Base-by-base conservation (phyloP, 2,888 invertebrate genomes). In the Monopis laevigella region DNA sequence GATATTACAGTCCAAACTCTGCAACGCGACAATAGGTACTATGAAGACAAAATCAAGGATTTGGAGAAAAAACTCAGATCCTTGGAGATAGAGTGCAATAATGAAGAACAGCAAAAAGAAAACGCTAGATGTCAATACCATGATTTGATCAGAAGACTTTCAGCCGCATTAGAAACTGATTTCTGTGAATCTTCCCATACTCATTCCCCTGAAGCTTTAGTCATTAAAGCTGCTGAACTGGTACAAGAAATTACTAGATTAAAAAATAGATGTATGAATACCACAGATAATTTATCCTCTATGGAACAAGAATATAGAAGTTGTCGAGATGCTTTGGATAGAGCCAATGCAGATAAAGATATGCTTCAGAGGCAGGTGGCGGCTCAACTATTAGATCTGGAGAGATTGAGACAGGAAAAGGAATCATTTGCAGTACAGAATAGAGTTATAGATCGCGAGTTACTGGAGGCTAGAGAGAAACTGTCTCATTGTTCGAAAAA, bases 21-120 rank as follows among this genome's bases (percentile, higher is more conserved):
- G 39, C 89, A 91, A 52, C 83, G 92, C 45, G 93, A 90, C 53
- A 85, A 86, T 47, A 85, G 87, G 32, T 75, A 77, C 50, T 84
- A 88, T 51, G 92, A 91, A 57, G 92, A 93, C 39, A 88, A 88
- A 58, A 83, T 86, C 29, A 89, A 90, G 51, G 92, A 93, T 49
- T 68, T 90, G 40, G 88, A 91, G 53, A 86, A 88, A 54, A 90
- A 89, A 60, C 72, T 90, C 34, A 84, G 90, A 32, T 84, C 86
- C 45, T 68, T 92, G 27, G 92, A 93, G 63, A 61, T 88, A 39
- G 89, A 88, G 47, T 84, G 90, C 43, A 83, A 85, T 45, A 84
- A 84, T 46, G 91, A 92, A 60, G 89, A 90, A 55, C 86, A 88
- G 47, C 86, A 88, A 56, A 90, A 90, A 57, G 90, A 91, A 51